Evolutionary conservation across 2,113 vertebrate genomes (phyloP).

Genomic region (Rhabdornis inornatus): DNA sequence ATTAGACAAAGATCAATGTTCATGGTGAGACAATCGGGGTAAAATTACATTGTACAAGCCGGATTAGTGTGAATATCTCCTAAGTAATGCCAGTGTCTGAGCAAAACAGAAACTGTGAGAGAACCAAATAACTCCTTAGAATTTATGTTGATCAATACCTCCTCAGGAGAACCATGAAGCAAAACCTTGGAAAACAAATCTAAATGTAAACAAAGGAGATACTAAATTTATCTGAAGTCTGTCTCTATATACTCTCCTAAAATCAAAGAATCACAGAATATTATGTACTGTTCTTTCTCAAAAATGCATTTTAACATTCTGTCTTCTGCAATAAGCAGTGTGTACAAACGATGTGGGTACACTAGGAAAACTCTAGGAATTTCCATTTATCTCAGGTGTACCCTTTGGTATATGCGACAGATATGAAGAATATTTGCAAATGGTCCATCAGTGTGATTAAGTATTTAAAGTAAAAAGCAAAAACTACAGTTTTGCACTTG

Average conservation of each 20-base stretch:
- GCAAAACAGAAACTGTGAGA: not conserved
- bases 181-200: not conserved
- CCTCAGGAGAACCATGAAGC: not conserved
- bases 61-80: not conserved
- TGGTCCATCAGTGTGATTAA: not conserved
- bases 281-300: not conserved
- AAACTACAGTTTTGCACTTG: fast-evolving
- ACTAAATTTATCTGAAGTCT: not conserved
- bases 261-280: not conserved
- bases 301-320: not conserved
- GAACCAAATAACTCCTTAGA: not conserved
- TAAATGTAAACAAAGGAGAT: not conserved
- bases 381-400: not conserved
- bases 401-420: not conserved
- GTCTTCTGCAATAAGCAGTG: not conserved
- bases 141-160: not conserved
- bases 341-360: not conserved
- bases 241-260: not conserved
- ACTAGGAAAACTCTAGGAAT: not conserved
- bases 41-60: not conserved
- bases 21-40: fast-evolving
- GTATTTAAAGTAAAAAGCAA: not conserved
- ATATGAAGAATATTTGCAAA: not conserved
- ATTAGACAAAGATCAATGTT: not conserved
- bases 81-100: not conserved